Base-by-base conservation (phyloP, 2,888 invertebrate species). In the Hirtodrosophila trivittata region DNA sequence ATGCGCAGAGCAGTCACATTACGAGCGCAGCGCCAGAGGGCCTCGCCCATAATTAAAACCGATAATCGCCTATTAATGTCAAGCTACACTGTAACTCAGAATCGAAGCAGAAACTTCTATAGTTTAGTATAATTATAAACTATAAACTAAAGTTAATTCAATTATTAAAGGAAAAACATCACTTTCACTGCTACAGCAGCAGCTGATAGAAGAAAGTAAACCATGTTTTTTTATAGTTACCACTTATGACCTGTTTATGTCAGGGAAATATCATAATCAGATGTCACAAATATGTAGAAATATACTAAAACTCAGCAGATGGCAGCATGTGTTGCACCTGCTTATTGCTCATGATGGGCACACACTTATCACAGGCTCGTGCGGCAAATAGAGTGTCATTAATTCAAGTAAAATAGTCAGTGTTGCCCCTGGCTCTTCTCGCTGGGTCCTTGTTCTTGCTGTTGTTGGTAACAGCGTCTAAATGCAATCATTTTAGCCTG, bases 321-420 rank as follows among this genome's bases (percentile, higher is more conserved):
- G 43, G 51, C 21, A 42, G 45, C 54, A 42, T 52, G 57, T 38
- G 50, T 21, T 14, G 55, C 26, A 58, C 43, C 35, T 42, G 28
- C 50, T 47, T 62, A 60, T 77, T 69, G 66, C 47, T 70, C 62
- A 77, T 59, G 59, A 47, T 58, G 60, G 38, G 46, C 68, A 75
- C 82, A 77, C 77, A 74, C 78, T 81, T 84, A 81, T 74, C 77
- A 62, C 49, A 54, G 69, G 75, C 77, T 77, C 49, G 63, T 67
- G 67, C 46, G 64, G 68, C 66, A 84, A 80, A 80, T 80, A 81
- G 78, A 74, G 77, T 77, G 62, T 81, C 78, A 80, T 80, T 80
- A 80, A 80, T 84, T 77, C 68, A 77, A 84, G 77, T 84, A 81
- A 80, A 80, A 81, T 84, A 81, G 84, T 78, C 82, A 65, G 59